Evolutionary conservation across 2,113 vertebrate species (phyloP).

Genomic region (Pheucticus melanocephalus): DNA sequence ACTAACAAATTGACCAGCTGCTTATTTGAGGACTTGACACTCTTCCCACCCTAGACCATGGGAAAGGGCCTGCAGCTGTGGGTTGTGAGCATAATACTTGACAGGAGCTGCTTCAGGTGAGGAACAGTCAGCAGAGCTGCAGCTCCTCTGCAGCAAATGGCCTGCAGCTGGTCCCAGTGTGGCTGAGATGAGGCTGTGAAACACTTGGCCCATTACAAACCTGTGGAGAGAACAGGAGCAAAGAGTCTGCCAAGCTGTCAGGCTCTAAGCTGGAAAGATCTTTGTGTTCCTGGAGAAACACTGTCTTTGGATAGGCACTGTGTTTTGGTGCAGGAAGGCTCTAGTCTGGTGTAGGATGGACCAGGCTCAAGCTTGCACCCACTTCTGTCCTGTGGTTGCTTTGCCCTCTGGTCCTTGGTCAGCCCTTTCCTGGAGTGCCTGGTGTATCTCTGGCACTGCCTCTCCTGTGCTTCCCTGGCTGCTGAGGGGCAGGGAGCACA

Average conservation of each 20-base stretch:
- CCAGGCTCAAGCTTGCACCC: background rate
- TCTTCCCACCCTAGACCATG: background rate
- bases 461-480: background rate
- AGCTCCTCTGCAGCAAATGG: background rate
- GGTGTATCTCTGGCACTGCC: fast-evolving
- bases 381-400: background rate
- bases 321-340: background rate
- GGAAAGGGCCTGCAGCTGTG: background rate
- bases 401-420: background rate
- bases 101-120: background rate
- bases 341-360: background rate
- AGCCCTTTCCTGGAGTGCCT: fast-evolving
- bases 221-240: background rate
- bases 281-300: background rate
- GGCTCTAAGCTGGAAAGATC: background rate
- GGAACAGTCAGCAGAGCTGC: background rate
- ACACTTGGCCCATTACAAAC: background rate
- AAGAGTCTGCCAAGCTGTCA: background rate
- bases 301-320: background rate
- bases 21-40: background rate
- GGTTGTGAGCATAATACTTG: background rate
- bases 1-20: slow-evolving; percentile 1
- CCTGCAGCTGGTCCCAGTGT: background rate
- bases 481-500: background rate
- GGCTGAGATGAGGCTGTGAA: background rate